A percentile compares a stretch with the other conserved stretches of the same genome.
Evolutionary conservation across 1,140 invertebrate genomes (phyloP).

Genomic region (Pseudomyrmex pallidus): DNA sequence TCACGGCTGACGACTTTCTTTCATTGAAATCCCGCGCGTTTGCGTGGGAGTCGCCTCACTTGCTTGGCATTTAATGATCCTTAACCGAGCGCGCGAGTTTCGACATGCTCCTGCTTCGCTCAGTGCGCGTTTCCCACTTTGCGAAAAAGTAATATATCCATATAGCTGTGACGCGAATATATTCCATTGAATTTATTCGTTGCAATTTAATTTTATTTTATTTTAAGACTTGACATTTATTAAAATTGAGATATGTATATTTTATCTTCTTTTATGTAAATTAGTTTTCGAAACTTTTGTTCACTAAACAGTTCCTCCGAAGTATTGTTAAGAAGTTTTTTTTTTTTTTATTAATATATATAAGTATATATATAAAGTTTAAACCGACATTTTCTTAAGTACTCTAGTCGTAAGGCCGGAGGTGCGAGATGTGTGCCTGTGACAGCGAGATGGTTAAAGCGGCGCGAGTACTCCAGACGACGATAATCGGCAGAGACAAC

Average conservation of each 20-base stretch:
- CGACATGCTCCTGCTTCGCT: conserved; percentile 7
- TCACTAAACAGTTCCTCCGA: neutral
- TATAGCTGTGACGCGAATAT: neutral
- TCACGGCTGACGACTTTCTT: conserved; percentile 60
- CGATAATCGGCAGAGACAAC: conserved; percentile 54
- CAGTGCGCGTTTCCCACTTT: neutral
- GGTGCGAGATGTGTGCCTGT: conserved; percentile 12
- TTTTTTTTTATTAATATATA: neutral
- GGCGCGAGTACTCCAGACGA: conserved; percentile 22
- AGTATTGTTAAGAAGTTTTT: neutral
- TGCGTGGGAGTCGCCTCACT: conserved; percentile 50
- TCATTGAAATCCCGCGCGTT: conserved; percentile 57
- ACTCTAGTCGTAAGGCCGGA: conserved; percentile 14
- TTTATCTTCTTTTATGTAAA: neutral
- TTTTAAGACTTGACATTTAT: no score
- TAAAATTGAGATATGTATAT: no score
- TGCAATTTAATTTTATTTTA: no score
- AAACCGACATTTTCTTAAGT: conserved; percentile 4
- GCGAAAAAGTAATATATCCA: conserved; percentile 13
- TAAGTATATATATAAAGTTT: no score
- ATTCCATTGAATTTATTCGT: no score
- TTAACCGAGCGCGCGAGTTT: conserved; percentile 35
- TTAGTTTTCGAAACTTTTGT: neutral
- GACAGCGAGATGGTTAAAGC: conserved; percentile 32
- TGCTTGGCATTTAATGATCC: conserved; percentile 52